A percentile compares a stretch with the other conserved stretches of the same genome.
Conservation (phyloP, 2,797 vertebrate species). For the Geotrypetes seraphini region DNA sequence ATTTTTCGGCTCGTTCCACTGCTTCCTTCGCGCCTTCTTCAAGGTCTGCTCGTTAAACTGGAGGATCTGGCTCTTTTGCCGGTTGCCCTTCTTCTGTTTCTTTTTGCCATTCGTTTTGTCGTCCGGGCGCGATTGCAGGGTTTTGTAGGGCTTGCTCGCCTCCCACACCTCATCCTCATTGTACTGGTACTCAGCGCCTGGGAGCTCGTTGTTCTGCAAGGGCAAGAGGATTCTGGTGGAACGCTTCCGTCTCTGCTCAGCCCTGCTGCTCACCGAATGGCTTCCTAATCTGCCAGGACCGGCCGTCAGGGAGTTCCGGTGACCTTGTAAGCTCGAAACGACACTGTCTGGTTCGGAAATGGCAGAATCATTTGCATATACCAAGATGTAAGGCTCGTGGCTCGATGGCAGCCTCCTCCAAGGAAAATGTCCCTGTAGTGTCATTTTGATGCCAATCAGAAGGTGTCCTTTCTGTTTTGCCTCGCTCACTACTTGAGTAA, state of each 20-base stretch:
- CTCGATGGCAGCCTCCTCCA: constrained; percentile 51
- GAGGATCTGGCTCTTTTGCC: constrained; percentile 74
- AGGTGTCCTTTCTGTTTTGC: constrained; percentile 66
- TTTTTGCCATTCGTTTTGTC: constrained; percentile 66
- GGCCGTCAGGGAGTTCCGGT: constrained; percentile 15
- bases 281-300: neutral
- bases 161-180: constrained; percentile 60
- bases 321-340: constrained; percentile 70
- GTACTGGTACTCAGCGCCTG: constrained; percentile 74
- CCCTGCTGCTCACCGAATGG: neutral
- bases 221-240: constrained; percentile 63
- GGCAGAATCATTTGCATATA: constrained; percentile 87
- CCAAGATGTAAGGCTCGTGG: constrained; percentile 78
- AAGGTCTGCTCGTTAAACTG: constrained; percentile 91
- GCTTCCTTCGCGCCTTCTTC: constrained; percentile 85
- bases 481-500: constrained; percentile 69
- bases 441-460: constrained; percentile 70
- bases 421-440: constrained; percentile 35
- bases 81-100: constrained; percentile 71
- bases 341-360: constrained; percentile 84
- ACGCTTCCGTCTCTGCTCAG: constrained; percentile 51
- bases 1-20: constrained; percentile 80
- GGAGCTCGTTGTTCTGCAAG: constrained; percentile 88
- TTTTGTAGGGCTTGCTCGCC: constrained; percentile 64
- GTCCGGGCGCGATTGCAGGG: constrained; percentile 57